Base-by-base conservation (phyloP, 2,888 invertebrate genomes). In the Heliconius aoede region DNA sequence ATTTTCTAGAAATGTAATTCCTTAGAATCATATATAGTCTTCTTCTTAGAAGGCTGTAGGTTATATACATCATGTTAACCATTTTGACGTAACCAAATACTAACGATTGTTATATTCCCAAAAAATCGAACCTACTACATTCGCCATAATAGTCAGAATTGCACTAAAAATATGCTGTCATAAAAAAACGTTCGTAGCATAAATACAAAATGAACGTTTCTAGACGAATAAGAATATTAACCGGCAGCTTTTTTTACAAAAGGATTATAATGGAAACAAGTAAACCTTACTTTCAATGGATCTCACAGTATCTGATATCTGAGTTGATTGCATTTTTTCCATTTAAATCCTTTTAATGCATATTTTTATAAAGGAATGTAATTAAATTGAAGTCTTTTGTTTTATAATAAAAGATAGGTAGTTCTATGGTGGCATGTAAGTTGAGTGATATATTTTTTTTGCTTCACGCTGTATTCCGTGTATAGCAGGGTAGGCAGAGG, bases 291-390 rank as follows among this genome's bases (percentile, higher is more conserved):
- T 58, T 36, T 73, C 64, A 64, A 55, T 51, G 26, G 72, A 36
- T 18, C 30, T 36, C 61, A 28, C 61, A 46, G 51, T 51, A 65
- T 65, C 55, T 32, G 46, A 64, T n/a, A 18, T 55, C 51, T 8
- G 40, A 61, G n/a, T 55, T 68, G 65, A 68, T 68, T 67, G 55
- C 36, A 40, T 74, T 60, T 74, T 67, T 60, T 40, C 73, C 36
- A 68, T 74, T 74, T 68, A 28, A 46, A 30, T 55, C 36, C 68
- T n/a, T 28, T 74, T 8, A 15, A 30, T 36, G 28, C 21, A 46
- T 32, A 58, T 58, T n/a, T 36, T 55, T 24, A 36, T 30, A 71
- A 58, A 71, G 71, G 32, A 36, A 58, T 1, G 30, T 58, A 58
- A 71, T 71, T 58, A 32, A 58, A 71, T 58, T 55, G 30, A n/a